Conservation (phyloP, 1,140 invertebrate genomes). For the Chlorops oryzae region DNA sequence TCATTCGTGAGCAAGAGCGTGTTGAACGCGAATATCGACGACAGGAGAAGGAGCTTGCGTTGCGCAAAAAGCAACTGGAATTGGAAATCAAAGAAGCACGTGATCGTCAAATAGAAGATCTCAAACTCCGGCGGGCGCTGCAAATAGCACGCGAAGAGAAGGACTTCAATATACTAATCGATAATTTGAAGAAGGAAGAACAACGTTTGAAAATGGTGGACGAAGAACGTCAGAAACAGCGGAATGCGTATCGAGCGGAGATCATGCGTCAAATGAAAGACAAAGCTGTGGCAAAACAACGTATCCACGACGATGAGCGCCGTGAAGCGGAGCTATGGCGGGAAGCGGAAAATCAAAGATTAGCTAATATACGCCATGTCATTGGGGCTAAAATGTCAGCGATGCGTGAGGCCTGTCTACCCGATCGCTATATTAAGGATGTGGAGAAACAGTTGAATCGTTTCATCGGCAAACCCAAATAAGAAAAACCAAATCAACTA, state of each 20-base stretch:
- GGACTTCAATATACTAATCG: slow-evolving; percentile 54
- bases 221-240: slow-evolving; percentile 25
- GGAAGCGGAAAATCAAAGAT: slow-evolving; percentile 52
- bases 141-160: slow-evolving; percentile 56
- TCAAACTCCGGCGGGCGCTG: slow-evolving; percentile 52
- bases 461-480: no score
- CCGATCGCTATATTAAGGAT: slow-evolving; percentile 46
- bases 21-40: slow-evolving; percentile 53
- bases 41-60: slow-evolving; percentile 51
- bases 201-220: slow-evolving; percentile 46
- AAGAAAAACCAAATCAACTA: no score
- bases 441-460: slow-evolving; percentile 48
- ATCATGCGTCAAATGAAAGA: slow-evolving; percentile 54
- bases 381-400: slow-evolving; percentile 56
- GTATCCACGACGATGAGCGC: slow-evolving; percentile 44
- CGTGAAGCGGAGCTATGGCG: slow-evolving; percentile 54
- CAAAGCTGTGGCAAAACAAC: slow-evolving; percentile 55
- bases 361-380: slow-evolving; percentile 52
- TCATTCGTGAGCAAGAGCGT: slow-evolving; percentile 52
- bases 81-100: slow-evolving; percentile 50
- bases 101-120: slow-evolving; percentile 47
- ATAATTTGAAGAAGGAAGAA: slow-evolving; percentile 49
- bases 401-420: slow-evolving; percentile 49
- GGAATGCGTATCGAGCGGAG: slow-evolving; percentile 32
- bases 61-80: slow-evolving; percentile 50